Evolutionary conservation across 2,113 vertebrate species (phyloP).

Genomic region (Hyperopisus bebe): DNA sequence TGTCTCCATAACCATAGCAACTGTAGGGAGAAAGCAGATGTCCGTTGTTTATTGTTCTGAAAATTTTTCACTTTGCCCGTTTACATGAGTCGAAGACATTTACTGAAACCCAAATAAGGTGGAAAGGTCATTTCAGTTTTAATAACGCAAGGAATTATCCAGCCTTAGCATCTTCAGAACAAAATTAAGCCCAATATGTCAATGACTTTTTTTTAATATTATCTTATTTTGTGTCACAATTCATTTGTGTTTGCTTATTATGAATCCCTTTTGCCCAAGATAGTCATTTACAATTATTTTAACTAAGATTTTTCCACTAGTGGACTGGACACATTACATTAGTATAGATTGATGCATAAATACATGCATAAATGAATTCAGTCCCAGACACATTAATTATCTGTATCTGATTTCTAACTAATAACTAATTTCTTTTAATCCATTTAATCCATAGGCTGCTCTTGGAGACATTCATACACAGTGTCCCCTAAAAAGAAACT

Average conservation of each 20-base stretch:
- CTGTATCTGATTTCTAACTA: not conserved
- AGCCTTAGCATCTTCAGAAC: not conserved
- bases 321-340: not conserved
- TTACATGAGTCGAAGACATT: conserved; percentile 7
- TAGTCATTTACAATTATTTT: not conserved
- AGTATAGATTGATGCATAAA: conserved; percentile 3
- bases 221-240: not conserved
- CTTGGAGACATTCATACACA: not conserved
- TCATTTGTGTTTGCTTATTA: not conserved
- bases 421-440: not conserved
- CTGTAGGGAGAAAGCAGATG: conserved; percentile 7
- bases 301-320: not conserved
- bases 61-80: not conserved
- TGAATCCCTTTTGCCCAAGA: not conserved
- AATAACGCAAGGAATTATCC: not conserved
- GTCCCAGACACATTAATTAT: conserved; percentile 1
- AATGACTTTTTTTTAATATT: not conserved
- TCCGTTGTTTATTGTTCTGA: not conserved
- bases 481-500: not conserved
- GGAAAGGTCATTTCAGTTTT: conserved; percentile 11
- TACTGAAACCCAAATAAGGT: not conserved
- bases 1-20: conserved; percentile 36
- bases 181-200: conserved; percentile 8
- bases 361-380: not conserved
- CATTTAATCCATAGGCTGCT: not conserved